Evolutionary conservation across 2,797 vertebrate species (phyloP), one percentile per base, ranked within the genome.

Genomic region (Smutsia gigantea): DNA sequence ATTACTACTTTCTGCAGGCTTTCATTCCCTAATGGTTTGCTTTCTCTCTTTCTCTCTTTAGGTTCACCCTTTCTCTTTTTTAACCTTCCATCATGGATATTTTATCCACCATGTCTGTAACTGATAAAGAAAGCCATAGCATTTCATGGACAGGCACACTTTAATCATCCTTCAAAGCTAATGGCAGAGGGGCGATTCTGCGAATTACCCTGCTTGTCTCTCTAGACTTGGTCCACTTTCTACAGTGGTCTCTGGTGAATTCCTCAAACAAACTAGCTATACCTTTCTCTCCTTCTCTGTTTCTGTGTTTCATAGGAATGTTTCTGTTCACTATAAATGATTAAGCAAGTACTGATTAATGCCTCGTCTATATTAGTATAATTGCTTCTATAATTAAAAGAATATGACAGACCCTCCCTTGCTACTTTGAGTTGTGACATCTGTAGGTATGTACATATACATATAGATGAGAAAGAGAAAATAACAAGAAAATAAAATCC

Each of bases 41-140:
- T 78, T 59, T 78, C 19, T 25, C 10, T 31, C 2, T 34, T 5
- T n/a, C 27, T 17, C 27, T 18, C 57, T 88, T 49, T 27, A 1
- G 0, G 34, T 79, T 77, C n/a, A 72, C 14, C 63, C 37, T 2
- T 63, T 94, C 34, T 83, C 7, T 69, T 27, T 91, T 90, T 64
- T 69, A 81, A 72, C 19, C 34, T 90, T 89, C 42, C 55, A 51
- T 84, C 71, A 3, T 31, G 19, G 19, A 78, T 68, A 59, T 89
- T 96, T 93, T 90, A 84, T 93, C 93, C 81, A 42, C 75, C 83
- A 4, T 79, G 66, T 77, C 90, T 95, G 55, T 42, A 93, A 79
- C 68, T 79, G 93, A 87, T 94, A 96, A 95, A 88, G 29, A 86
- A 72, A 93, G 21, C 25, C 46, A 81, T 3, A 34, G 14, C 14